phyloP scores from a whole-genome alignment of 2,113 vertebrate genomes.

The Rhinolophus sinicus region DNA sequence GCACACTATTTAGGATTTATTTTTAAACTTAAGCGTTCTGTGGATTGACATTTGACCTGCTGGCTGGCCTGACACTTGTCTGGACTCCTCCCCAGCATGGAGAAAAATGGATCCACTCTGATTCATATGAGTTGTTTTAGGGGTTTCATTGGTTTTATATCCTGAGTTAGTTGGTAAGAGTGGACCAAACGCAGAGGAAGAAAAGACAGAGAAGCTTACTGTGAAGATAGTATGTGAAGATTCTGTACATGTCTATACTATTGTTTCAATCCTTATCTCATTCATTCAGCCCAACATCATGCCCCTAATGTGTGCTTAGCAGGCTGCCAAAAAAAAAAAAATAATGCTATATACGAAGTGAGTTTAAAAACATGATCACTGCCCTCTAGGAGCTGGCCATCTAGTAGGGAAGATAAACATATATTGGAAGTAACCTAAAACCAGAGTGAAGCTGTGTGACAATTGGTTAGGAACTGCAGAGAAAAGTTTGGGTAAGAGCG shows the following conservation, averaged over 20 bases:
- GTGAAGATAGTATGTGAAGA: not conserved
- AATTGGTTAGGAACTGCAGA: not conserved
- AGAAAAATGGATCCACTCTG: not conserved
- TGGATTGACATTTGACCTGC: not conserved
- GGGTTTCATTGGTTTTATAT: conserved; percentile 6
- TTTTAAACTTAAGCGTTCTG: not conserved
- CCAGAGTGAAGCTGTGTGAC: not conserved
- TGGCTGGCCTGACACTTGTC: not conserved
- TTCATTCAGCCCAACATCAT: not conserved
- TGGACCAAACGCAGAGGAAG: not conserved
- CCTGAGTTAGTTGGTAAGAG: not conserved
- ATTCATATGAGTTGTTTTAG: not conserved
- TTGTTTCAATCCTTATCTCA: not conserved
- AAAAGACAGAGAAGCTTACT: not conserved
- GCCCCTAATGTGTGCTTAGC: not conserved
- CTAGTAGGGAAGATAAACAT: not conserved
- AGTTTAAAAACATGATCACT: not conserved
- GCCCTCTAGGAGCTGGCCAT: not conserved
- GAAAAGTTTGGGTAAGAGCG: not conserved
- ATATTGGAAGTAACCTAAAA: not conserved
- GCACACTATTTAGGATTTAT: not conserved
- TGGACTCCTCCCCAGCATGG: not conserved
- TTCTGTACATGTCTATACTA: not conserved
- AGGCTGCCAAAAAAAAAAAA: not conserved
- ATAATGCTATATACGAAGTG: not conserved